phyloP scores from a whole-genome alignment of 2,113 vertebrate genomes.

The Myrmecophaga tridactyla region DNA sequence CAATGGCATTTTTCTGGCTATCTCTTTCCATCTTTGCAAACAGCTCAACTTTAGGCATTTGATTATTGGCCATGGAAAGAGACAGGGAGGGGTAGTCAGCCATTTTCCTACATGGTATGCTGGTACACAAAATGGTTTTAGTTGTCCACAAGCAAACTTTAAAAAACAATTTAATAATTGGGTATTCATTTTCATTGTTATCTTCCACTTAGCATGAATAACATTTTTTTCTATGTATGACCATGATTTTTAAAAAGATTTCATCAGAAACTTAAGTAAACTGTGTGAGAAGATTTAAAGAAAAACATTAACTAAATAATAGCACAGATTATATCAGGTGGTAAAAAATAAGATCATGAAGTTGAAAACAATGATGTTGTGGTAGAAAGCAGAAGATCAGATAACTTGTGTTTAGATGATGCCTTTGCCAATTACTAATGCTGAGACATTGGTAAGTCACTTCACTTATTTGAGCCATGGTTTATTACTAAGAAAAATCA shows the following conservation, averaged over 20 bases:
- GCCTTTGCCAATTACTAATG: neutral
- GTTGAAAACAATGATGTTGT: neutral
- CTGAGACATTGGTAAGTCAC: neutral
- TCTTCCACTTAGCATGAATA: neutral
- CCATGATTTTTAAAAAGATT: neutral
- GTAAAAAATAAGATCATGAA: neutral
- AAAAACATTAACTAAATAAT: neutral
- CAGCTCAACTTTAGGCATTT: constrained; percentile 51
- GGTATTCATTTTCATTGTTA: neutral
- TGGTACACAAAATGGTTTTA: neutral
- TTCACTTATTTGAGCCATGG: neutral
- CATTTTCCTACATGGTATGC: neutral
- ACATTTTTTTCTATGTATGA: neutral
- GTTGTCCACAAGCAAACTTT: neutral
- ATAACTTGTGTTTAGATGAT: neutral
- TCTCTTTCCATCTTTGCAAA: constrained; percentile 97
- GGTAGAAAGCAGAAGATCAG: neutral
- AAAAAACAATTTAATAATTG: neutral
- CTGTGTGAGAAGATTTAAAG: neutral
- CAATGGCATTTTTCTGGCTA: constrained; percentile 98
- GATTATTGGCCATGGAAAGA: neutral
- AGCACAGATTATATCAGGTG: neutral
- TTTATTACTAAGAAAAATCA: neutral
- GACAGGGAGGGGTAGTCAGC: neutral
- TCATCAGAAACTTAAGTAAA: neutral